Conservation (phyloP, 2,888 invertebrate species). For the Fabriciana adippe region DNA sequence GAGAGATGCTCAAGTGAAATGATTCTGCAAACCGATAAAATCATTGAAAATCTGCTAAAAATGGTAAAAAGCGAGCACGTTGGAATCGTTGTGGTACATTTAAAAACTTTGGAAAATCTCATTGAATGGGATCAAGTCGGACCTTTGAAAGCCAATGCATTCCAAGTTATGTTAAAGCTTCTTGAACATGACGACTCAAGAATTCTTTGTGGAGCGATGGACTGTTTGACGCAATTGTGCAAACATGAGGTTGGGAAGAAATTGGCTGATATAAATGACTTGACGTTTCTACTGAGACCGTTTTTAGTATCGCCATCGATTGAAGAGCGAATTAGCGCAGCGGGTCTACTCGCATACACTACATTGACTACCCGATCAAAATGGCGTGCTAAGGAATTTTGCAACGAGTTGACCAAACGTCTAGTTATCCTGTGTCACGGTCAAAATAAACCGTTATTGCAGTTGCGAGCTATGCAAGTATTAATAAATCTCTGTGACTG, state of each 20-base stretch:
- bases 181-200: slow-evolving; percentile 53
- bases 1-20: slow-evolving; percentile 58
- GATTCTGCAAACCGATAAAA: slow-evolving; percentile 52
- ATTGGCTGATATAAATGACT: slow-evolving; percentile 64
- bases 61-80: slow-evolving; percentile 65
- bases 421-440: slow-evolving; percentile 53
- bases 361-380: slow-evolving; percentile 67
- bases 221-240: slow-evolving; percentile 67
- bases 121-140: slow-evolving; percentile 62
- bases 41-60: slow-evolving; percentile 64
- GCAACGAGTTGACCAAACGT: slow-evolving; percentile 52
- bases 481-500: slow-evolving; percentile 71
- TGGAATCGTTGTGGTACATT: slow-evolving; percentile 62
- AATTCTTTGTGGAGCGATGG: slow-evolving; percentile 62
- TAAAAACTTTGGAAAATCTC: slow-evolving; percentile 61
- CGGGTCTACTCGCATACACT: slow-evolving; percentile 60
- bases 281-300: slow-evolving; percentile 52
- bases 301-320: slow-evolving; percentile 49
- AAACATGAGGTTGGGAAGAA: slow-evolving; percentile 64
- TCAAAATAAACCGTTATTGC: slow-evolving; percentile 59
- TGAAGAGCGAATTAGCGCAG: slow-evolving; percentile 58
- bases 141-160: slow-evolving; percentile 64
- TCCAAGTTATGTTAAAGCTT: slow-evolving; percentile 60
- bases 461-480: slow-evolving; percentile 61
- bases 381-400: slow-evolving; percentile 68